Evolutionary conservation across 2,797 vertebrate species (phyloP), one percentile per base, ranked within the genome.

Genomic region (Cryptoblepharus egeriae): DNA sequence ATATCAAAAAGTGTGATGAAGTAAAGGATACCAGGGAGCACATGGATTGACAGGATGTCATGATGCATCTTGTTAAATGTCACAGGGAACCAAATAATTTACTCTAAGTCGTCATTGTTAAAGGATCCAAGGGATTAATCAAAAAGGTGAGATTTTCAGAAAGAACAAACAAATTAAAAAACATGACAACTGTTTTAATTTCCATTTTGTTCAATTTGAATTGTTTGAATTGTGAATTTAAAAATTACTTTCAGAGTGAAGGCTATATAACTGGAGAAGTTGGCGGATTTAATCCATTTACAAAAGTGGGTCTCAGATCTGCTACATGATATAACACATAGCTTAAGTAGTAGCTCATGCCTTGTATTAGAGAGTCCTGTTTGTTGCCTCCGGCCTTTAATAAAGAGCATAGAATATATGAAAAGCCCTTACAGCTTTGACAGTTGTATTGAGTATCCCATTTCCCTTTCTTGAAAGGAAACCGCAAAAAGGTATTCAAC

Each of bases 391-490:
- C 86, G 81, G 12, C 39, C 1, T 1, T 52, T 35, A 64, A 91
- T 57, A 76, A 15, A 76, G 35, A 42, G 10, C 81, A 75, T 84
- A 77, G 85, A 83, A 91, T 91, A 86, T 88, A 93, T 89, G 86
- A 90, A 91, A 91, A 88, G 88, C 79, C 71, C 90, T 90, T 85
- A 88, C 89, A 52, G 72, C 71, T 81, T 63, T 92, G 90, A 92
- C 90, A 92, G 88, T 89, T 90, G 83, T 88, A 88, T 81, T 81
- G 84, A 90, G 82, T 88, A 81, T 89, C 91, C 84, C 80, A 75
- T 88, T 93, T 92, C 88, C 87, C 87, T 88, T 77, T 84, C 88
- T 86, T 84, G 89, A 92, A 92, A 92, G 84, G 85, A 93, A 93
- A 93, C 90, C 91, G 85, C 92, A 88, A 92, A 91, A 88, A 88